Evolutionary conservation across 2,797 vertebrate species (phyloP).

Genomic region (Spondyliosoma cantharus): DNA sequence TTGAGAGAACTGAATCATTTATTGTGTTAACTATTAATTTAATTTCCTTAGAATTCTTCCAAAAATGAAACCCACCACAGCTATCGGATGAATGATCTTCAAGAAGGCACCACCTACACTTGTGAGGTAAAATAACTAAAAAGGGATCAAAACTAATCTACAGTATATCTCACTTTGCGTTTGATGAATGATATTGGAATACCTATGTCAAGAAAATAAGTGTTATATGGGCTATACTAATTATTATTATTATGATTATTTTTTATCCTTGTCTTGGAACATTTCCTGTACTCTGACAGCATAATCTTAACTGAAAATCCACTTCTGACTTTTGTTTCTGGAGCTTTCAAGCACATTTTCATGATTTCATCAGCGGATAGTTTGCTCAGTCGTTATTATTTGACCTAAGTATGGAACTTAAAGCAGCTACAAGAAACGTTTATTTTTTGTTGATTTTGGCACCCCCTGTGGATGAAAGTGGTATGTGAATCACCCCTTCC

Average conservation of each 20-base stretch:
- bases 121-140: conserved; percentile 79
- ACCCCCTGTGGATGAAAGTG: too few relatives aligned
- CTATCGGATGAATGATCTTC: conserved; percentile 73
- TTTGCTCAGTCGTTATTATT: not conserved
- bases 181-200: not conserved
- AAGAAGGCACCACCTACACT: conserved; percentile 80
- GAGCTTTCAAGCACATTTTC: not conserved
- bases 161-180: not conserved
- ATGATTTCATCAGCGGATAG: not conserved
- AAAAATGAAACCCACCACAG: conserved; percentile 81
- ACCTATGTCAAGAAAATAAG: not conserved
- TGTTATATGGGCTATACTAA: not conserved
- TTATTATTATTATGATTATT: not conserved
- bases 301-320: not conserved
- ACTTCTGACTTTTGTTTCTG: not conserved
- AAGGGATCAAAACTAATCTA: not conserved
- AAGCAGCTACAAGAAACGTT: too few relatives aligned
- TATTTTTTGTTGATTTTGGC: too few relatives aligned
- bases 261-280: conserved; percentile 2
- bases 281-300: conserved; percentile 4
- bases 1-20: not conserved
- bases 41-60: conserved; percentile 63
- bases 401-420: not conserved
- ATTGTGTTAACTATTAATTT: not conserved
- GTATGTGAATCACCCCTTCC: too few relatives aligned